Evolutionary conservation across 2,113 vertebrate genomes (phyloP).

Genomic region (Rousettus leschenaultii): DNA sequence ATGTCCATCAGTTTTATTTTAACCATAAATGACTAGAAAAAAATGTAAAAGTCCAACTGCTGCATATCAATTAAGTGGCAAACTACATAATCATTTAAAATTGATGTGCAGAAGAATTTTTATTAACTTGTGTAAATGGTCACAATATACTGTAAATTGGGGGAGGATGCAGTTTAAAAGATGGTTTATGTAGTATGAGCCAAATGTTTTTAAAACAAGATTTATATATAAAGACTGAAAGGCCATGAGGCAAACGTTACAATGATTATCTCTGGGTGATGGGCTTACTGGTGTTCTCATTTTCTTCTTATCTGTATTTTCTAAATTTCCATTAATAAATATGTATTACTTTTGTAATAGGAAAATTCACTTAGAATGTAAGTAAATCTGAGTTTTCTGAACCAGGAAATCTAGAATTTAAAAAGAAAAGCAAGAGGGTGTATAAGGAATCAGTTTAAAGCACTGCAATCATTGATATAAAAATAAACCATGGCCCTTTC

Average conservation of each 20-base stretch:
- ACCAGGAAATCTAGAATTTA: neutral
- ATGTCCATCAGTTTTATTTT: conserved; percentile 22
- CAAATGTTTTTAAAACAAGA: neutral
- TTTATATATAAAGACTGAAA: neutral
- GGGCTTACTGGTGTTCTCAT: neutral
- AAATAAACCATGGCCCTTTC: neutral
- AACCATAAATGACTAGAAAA: neutral
- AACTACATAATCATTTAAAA: neutral
- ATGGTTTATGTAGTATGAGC: neutral
- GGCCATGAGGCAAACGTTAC: neutral
- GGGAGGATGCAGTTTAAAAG: neutral
- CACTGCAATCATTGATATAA: neutral
- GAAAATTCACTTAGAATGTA: neutral
- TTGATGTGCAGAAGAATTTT: neutral
- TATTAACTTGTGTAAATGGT: neutral
- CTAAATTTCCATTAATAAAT: neutral
- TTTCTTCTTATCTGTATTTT: conserved; percentile 14
- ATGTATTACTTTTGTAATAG: neutral
- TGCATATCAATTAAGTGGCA: neutral
- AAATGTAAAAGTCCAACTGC: neutral
- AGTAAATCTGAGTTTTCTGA: neutral
- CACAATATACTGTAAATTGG: neutral
- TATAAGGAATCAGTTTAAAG: neutral
- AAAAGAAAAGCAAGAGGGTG: neutral
- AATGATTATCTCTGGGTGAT: neutral